Conservation (phyloP, 2,113 vertebrate genomes). For the Ornithorhynchus anatinus region DNA sequence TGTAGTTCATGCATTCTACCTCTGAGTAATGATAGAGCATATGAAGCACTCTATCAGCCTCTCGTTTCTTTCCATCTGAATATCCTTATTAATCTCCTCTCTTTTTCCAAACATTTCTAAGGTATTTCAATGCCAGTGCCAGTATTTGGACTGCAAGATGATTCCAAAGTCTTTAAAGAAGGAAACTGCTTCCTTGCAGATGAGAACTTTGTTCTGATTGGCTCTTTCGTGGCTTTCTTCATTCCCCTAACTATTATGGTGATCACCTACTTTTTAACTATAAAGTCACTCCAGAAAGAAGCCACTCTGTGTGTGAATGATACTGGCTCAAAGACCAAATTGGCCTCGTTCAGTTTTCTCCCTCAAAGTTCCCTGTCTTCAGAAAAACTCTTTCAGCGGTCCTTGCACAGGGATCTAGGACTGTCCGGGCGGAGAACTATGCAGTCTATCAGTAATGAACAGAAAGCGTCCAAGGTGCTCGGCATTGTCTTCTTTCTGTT, state of each 20-base stretch:
- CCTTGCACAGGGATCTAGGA: constrained; percentile 76
- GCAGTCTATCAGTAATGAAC: constrained; percentile 96
- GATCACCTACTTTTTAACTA: constrained; percentile 94
- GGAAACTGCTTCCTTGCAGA: constrained; percentile 87
- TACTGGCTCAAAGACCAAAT: constrained; percentile 81
- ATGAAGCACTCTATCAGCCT: not conserved
- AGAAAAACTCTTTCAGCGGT: constrained; percentile 86
- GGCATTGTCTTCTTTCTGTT: constrained; percentile 97
- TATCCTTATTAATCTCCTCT: constrained; percentile 1
- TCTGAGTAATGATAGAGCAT: not conserved
- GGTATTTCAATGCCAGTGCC: constrained; percentile 95
- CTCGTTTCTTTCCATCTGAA: not conserved
- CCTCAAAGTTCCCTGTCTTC: constrained; percentile 88
- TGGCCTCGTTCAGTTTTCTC: constrained; percentile 85
- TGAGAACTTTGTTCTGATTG: constrained; percentile 88
- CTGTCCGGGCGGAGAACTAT: constrained; percentile 83
- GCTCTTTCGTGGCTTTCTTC: constrained; percentile 95
- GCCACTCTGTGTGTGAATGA: constrained; percentile 86
- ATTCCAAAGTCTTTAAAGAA: constrained; percentile 89
- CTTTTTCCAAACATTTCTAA: constrained; percentile 49
- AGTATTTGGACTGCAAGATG: constrained; percentile 87
- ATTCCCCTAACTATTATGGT: constrained; percentile 95
- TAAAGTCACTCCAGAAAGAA: constrained; percentile 89
- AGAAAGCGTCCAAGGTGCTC: constrained; percentile 95
- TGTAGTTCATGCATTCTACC: not conserved